phyloP scores from a whole-genome alignment of 2,888 invertebrate genomes.

The Ypsolopha scabrella region DNA sequence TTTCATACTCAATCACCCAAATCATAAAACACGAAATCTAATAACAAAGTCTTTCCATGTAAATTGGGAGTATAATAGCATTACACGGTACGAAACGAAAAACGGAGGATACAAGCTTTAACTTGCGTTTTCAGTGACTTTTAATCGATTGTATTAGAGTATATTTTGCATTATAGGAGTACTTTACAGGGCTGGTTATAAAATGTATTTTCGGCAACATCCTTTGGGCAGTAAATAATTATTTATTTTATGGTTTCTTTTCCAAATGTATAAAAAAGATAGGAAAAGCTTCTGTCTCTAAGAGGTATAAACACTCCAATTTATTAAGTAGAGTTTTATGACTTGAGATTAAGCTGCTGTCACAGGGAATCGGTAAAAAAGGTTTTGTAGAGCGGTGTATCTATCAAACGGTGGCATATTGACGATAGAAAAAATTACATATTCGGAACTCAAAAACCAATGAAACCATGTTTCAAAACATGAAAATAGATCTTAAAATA shows the following conservation, averaged over 20 bases:
- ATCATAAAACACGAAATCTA: slow-evolving; percentile 21
- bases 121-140: too few species aligned
- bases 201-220: not conserved
- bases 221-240: not conserved
- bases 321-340: not conserved
- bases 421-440: too few species aligned
- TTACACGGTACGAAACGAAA: not conserved
- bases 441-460: too few species aligned
- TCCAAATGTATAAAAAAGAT: not conserved
- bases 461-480: too few species aligned
- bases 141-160: not conserved
- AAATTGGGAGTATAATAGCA: slow-evolving; percentile 25
- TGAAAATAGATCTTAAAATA: too few species aligned
- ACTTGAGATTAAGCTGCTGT: not conserved
- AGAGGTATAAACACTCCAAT: not conserved
- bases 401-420: too few species aligned
- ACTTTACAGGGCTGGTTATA: not conserved
- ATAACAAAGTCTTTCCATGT: slow-evolving; percentile 31
- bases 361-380: not conserved
- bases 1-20: not conserved
- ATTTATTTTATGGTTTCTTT: not conserved
- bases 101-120: not conserved
- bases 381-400: too few species aligned
- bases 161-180: not conserved
- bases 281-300: not conserved